Percentiles rank a stretch among this genome's conserved stretches.
Conservation (phyloP, 2,797 vertebrate genomes). For the Chromobotia macracanthus region DNA sequence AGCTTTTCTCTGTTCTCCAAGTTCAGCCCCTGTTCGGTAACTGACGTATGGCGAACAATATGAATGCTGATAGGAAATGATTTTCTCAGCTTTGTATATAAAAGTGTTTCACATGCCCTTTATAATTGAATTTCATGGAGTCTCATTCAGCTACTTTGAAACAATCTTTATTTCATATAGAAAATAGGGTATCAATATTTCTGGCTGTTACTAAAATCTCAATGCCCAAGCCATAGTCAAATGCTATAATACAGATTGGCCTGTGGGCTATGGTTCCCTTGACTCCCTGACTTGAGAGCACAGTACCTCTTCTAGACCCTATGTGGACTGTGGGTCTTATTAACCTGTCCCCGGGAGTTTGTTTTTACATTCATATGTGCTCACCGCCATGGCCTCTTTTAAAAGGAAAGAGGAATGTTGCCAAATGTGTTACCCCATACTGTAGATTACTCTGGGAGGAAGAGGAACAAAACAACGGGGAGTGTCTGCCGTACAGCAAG, state of each 20-base stretch:
- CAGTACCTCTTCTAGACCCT: constrained; percentile 40
- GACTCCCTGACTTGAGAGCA: constrained; percentile 50
- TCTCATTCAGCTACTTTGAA: constrained; percentile 11
- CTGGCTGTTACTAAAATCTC: neutral
- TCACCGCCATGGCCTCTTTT: constrained; percentile 62
- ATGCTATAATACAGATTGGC: constrained; percentile 17
- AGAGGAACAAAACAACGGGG: constrained; percentile 70
- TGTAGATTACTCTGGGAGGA: constrained; percentile 63
- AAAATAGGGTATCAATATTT: neutral
- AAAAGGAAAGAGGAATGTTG: constrained; percentile 66
- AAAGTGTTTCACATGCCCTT: constrained; percentile 40
- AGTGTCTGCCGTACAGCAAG: constrained; percentile 68
- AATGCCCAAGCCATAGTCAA: constrained; percentile 27
- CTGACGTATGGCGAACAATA: constrained; percentile 39
- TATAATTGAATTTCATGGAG: constrained; percentile 35
- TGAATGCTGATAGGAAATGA: constrained; percentile 39
- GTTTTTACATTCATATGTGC: constrained; percentile 63
- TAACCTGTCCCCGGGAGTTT: constrained; percentile 67
- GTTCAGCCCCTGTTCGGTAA: constrained; percentile 24
- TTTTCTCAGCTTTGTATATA: constrained; percentile 42
- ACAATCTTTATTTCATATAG: neutral
- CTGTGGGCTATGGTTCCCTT: constrained; percentile 46
- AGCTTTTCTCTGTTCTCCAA: constrained; percentile 45
- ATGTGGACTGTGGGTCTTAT: constrained; percentile 64
- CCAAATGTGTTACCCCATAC: constrained; percentile 67